Evolutionary conservation across 2,888 invertebrate species (phyloP).

Genomic region (Leucoma salicis): DNA sequence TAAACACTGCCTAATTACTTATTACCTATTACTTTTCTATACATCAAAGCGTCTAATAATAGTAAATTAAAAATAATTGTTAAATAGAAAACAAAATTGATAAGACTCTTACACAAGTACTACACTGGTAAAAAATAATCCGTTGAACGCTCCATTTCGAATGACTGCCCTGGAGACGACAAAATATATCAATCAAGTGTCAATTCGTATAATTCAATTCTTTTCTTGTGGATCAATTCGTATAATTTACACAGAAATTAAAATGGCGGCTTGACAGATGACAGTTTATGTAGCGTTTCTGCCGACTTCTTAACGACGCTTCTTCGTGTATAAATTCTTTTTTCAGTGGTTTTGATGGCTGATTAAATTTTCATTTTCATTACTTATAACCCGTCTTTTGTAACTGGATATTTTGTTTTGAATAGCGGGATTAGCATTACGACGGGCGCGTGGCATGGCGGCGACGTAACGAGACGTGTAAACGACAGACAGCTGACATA

Average conservation of each 20-base stretch:
- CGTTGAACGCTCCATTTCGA: conserved; percentile 61
- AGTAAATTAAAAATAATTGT: too few relatives aligned
- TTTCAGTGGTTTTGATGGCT: conserved; percentile 36
- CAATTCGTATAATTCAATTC: conserved; percentile 76
- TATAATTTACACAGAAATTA: conserved; percentile 72
- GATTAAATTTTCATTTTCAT: conserved; percentile 30
- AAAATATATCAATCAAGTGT: conserved; percentile 78
- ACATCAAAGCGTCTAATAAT: too few relatives aligned
- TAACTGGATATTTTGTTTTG: conserved; percentile 62
- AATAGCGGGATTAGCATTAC: conserved; percentile 54
- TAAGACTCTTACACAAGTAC: too few relatives aligned
- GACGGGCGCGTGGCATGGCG: conserved; percentile 41
- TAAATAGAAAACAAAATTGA: too few relatives aligned
- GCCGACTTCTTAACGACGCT: conserved; percentile 25
- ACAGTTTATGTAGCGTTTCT: conserved; percentile 50
- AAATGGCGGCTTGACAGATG: conserved; percentile 72
- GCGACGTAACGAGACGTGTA: conserved; percentile 64
- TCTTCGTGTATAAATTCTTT: conserved; percentile 22
- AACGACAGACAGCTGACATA: conserved; percentile 66
- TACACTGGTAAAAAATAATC: too few relatives aligned
- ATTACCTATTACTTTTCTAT: too few relatives aligned
- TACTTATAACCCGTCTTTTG: conserved; percentile 34
- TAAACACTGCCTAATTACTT: too few relatives aligned
- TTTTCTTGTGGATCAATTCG: too few relatives aligned
- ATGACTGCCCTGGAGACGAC: conserved; percentile 74